A percentile compares a stretch with the other conserved stretches of the same genome.
phyloP scores from a whole-genome alignment of 2,113 vertebrate species.

The Delphinus delphis region DNA sequence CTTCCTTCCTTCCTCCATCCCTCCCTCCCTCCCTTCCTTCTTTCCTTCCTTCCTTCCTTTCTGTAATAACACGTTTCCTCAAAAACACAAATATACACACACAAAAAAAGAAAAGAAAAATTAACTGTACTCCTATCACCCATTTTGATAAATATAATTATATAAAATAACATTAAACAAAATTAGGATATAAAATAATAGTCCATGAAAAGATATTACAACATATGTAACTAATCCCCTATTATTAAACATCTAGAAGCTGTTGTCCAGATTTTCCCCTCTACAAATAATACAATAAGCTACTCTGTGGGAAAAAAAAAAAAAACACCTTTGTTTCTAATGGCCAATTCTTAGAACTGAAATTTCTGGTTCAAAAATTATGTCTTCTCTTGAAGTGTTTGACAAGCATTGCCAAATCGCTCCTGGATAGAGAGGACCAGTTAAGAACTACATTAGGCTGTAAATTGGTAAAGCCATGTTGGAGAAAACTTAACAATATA shows the following conservation, averaged over 20 bases:
- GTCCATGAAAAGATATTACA: not conserved
- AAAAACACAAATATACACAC: not conserved
- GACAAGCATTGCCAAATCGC: not conserved
- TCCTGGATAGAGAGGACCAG: not conserved
- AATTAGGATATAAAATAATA: conserved; percentile 13
- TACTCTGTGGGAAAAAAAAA: not conserved
- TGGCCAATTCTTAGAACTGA: not conserved
- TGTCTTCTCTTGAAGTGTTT: not conserved
- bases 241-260: not conserved
- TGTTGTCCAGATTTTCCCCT: not conserved
- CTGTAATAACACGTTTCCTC: not conserved
- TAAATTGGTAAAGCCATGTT: not conserved
- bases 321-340: not conserved
- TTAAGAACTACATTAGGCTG: not conserved
- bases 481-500: not conserved
- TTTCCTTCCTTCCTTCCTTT: not conserved
- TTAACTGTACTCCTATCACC: not conserved
- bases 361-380: conserved; percentile 14
- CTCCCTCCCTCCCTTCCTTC: not conserved
- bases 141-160: not conserved
- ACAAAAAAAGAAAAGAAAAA: conserved; percentile 9
- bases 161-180: conserved; percentile 27
- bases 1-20: not conserved
- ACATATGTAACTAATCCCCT: not conserved
- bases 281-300: not conserved